Conservation (phyloP, 1,140 invertebrate genomes). For the Drosophila willistoni region DNA sequence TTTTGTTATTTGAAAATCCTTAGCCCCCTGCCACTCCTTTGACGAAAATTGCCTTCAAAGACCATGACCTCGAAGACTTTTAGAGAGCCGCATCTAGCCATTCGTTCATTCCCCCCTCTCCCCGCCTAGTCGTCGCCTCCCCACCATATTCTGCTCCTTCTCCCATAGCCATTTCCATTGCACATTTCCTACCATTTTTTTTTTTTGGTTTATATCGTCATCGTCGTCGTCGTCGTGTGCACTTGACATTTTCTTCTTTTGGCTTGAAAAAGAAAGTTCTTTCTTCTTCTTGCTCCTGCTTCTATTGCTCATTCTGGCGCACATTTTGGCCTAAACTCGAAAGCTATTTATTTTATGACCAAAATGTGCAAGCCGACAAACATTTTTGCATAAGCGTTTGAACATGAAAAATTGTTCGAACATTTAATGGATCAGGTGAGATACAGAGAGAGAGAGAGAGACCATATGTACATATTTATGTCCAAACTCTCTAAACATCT, state of each 20-base stretch:
- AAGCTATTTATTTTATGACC: conserved; percentile 12
- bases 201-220: conserved; percentile 8
- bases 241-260: conserved; percentile 58
- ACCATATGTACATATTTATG: too few species aligned
- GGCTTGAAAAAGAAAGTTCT: conserved; percentile 30
- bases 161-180: conserved; percentile 14
- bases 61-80: conserved; percentile 13
- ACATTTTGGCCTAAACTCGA: conserved; percentile 7
- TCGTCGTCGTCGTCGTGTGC: conserved; percentile 30
- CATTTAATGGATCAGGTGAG: not conserved
- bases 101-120: conserved; percentile 2
- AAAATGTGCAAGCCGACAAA: conserved; percentile 8
- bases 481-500: not conserved
- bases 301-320: not conserved
- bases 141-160: too few species aligned
- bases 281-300: conserved; percentile 14
- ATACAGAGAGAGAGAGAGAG: not conserved
- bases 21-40: not conserved
- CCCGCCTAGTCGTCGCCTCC: conserved; percentile 13
- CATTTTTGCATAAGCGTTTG: not conserved
- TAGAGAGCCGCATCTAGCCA: conserved; percentile 2
- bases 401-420: conserved; percentile 1
- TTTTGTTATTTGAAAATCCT: conserved; percentile 2
- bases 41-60: conserved; percentile 1
- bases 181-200: not conserved